Percentiles rank a stretch among this genome's conserved stretches.
These are phyloP conservation scores for Odontocerum albicorne DNA, from an alignment of 2,888 invertebrate species.

Conservation along the genomic window DNA sequence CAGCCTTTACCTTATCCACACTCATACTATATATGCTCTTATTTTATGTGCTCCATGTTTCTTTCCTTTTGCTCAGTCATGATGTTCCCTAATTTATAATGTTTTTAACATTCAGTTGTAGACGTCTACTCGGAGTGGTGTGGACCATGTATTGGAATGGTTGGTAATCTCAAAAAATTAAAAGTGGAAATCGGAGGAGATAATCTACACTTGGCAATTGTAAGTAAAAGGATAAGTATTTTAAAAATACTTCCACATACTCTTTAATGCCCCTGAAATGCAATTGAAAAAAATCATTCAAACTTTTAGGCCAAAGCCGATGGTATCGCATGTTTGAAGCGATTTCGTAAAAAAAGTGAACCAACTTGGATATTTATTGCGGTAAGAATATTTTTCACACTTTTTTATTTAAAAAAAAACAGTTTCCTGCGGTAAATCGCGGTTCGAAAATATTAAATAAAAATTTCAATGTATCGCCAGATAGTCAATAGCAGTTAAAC, in stretches of 20 bases:
- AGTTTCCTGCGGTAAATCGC: too few species aligned
- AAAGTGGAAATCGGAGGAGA: slow-evolving; percentile 89
- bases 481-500: too few species aligned
- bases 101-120: slow-evolving; percentile 59
- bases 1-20: too few species aligned
- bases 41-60: too few species aligned
- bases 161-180: slow-evolving; percentile 79
- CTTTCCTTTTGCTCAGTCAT: too few species aligned
- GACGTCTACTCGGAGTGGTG: slow-evolving; percentile 93
- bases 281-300: background rate
- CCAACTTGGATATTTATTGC: slow-evolving; percentile 89
- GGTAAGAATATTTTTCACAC: slow-evolving; percentile 57
- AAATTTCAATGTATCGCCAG: too few species aligned
- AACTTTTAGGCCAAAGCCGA: slow-evolving; percentile 73
- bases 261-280: background rate
- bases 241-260: background rate
- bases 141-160: slow-evolving; percentile 86
- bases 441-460: too few species aligned
- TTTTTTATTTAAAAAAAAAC: too few species aligned
- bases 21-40: too few species aligned
- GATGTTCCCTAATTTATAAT: background rate
- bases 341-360: slow-evolving; percentile 82
- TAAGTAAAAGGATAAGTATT: slow-evolving; percentile 52
- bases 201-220: slow-evolving; percentile 74
- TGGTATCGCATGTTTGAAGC: slow-evolving; percentile 68